phyloP scores from a whole-genome alignment of 2,888 invertebrate genomes.

The Lathronympha strigana region DNA sequence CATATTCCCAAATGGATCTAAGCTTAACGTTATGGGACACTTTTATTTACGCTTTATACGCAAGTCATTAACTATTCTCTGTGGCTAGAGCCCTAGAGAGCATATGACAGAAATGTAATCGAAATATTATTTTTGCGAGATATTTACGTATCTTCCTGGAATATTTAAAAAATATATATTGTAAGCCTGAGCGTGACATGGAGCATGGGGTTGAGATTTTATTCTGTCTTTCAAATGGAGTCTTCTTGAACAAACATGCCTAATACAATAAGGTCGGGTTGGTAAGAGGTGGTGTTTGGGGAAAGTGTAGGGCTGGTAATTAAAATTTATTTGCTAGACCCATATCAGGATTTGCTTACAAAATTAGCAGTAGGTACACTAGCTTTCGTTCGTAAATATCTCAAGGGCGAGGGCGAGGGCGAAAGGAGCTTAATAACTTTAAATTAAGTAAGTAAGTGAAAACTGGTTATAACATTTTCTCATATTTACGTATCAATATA shows the following conservation, averaged over 20 bases:
- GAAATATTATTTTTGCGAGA: conserved; percentile 13
- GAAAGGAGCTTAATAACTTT: conserved; percentile 18
- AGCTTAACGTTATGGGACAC: conserved; percentile 11
- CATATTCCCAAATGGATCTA: conserved; percentile 30
- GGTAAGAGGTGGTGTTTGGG: conserved; percentile 21
- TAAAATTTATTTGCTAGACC: conserved; percentile 38
- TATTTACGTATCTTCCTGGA: neutral
- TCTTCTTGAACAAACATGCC: conserved; percentile 5
- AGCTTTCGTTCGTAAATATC: conserved; percentile 33
- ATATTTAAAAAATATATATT: conserved; percentile 16
- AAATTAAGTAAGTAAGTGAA: neutral
- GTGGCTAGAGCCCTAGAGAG: conserved; percentile 17
- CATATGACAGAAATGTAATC: conserved; percentile 4
- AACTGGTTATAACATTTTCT: neutral
- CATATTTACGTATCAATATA: neutral
- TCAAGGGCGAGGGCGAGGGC: conserved; percentile 11
- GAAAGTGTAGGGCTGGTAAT: conserved; percentile 26
- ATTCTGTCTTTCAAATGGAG: conserved; percentile 26
- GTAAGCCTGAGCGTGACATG: neutral
- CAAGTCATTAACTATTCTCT: conserved; percentile 30
- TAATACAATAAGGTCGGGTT: neutral
- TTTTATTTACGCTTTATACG: conserved; percentile 22
- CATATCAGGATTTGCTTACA: conserved; percentile 39
- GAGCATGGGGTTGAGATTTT: conserved; percentile 8
- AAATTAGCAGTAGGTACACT: conserved; percentile 34